Evolutionary conservation across 2,797 vertebrate species (phyloP).

Genomic region (Sebastes oblongus): DNA sequence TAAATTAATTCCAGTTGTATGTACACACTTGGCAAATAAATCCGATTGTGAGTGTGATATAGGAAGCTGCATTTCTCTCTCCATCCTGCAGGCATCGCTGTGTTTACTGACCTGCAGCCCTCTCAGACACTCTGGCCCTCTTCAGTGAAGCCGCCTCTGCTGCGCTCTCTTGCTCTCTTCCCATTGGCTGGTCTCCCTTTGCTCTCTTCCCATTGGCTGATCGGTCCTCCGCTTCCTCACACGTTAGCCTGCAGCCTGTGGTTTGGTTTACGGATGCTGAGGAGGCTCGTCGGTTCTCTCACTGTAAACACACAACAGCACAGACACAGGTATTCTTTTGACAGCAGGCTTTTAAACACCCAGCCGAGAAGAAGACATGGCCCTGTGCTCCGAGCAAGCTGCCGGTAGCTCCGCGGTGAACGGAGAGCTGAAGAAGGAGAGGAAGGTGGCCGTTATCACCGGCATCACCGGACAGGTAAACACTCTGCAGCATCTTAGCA

Average conservation of each 20-base stretch:
- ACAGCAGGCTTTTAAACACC: background rate
- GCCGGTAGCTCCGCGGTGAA: constrained; percentile 26
- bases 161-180: background rate
- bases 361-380: constrained; percentile 59
- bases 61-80: background rate
- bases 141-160: background rate
- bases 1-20: no score
- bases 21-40: background rate
- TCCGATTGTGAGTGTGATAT: no score
- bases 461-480: constrained; percentile 88
- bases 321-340: background rate
- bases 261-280: constrained; percentile 53
- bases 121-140: background rate
- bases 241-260: constrained; percentile 23
- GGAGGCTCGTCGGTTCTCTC: background rate
- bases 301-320: background rate
- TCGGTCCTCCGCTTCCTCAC: constrained; percentile 37
- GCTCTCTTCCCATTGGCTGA: constrained; percentile 66
- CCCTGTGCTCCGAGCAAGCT: constrained; percentile 49
- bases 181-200: constrained; percentile 64
- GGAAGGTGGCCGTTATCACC: constrained; percentile 83
- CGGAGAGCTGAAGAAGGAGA: constrained; percentile 27
- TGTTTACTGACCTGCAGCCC: accelerated
- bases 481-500: background rate
- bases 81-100: constrained; percentile 39